Percentiles rank a stretch among this genome's conserved stretches.
Evolutionary conservation across 1,140 invertebrate genomes (phyloP).

Genomic region (Belonocnema kinseyi): DNA sequence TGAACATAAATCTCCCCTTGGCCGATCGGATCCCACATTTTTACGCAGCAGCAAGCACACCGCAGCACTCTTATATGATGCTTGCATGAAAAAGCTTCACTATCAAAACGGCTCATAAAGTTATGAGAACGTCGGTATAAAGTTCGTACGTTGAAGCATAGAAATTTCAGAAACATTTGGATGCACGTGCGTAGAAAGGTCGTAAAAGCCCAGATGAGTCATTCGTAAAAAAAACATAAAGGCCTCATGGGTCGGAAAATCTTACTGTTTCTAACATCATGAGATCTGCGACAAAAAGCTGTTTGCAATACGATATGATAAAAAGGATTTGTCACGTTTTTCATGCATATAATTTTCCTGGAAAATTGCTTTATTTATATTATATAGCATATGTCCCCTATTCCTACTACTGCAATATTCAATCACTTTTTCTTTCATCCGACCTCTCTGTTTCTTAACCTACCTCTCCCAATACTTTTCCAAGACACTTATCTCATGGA

Average conservation of each 20-base stretch:
- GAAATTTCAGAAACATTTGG: constrained; percentile 1
- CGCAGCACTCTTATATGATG: constrained; percentile 19
- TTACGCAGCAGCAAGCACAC: constrained; percentile 22
- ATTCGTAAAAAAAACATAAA: constrained; percentile 1
- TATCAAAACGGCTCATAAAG: constrained; percentile 5
- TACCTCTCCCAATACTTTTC: too few relatives aligned
- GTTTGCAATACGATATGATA: constrained; percentile 10
- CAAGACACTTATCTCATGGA: too few relatives aligned
- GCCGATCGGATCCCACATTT: background rate
- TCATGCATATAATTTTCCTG: background rate
- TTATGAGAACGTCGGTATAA: constrained; percentile 17
- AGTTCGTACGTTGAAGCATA: constrained; percentile 3
- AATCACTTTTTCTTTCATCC: too few relatives aligned
- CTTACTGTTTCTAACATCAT: background rate
- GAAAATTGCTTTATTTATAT: background rate
- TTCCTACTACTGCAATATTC: too few relatives aligned
- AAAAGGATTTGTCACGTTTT: background rate
- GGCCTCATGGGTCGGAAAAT: background rate
- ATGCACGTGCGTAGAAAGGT: constrained; percentile 9
- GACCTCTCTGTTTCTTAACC: too few relatives aligned
- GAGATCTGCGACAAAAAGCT: constrained; percentile 2
- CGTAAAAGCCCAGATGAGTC: constrained; percentile 7
- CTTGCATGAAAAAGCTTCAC: constrained; percentile 3
- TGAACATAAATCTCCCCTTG: background rate
- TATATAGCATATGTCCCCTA: too few relatives aligned